These are phyloP conservation scores for Xylocampa areola DNA, from an alignment of 2,888 invertebrate genomes.

Conservation along the genomic window DNA sequence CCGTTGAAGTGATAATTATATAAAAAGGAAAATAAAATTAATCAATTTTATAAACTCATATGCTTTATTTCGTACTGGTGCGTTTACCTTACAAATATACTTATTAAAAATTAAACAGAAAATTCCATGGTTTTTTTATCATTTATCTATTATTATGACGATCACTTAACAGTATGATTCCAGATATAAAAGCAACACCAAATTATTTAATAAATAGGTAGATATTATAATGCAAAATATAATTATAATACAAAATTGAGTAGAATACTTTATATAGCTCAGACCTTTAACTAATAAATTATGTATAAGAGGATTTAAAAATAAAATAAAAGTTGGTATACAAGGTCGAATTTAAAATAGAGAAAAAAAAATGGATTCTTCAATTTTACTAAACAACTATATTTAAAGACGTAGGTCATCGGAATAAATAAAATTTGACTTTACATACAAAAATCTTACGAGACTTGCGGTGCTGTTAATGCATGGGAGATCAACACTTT, in stretches of 20 bases:
- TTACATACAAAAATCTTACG: too few species aligned
- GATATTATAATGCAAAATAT: slow-evolving; percentile 59
- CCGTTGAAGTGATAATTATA: too few species aligned
- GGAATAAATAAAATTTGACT: too few species aligned
- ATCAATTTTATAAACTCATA: slow-evolving; percentile 82
- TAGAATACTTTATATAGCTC: slow-evolving; percentile 57
- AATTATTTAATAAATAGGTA: slow-evolving; percentile 70
- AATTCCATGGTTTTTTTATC: slow-evolving; percentile 65
- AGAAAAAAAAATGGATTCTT: not conserved
- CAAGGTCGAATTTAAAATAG: not conserved
- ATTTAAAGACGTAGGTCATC: too few species aligned
- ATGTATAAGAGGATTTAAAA: slow-evolving; percentile 12
- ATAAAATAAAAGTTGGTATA: slow-evolving; percentile 3
- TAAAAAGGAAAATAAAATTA: slow-evolving; percentile 17
- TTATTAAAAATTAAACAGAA: slow-evolving; percentile 82
- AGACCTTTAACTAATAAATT: slow-evolving; percentile 57
- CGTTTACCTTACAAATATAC: slow-evolving; percentile 87
- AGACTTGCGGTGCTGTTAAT: too few species aligned
- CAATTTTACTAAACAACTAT: too few species aligned
- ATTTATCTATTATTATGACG: slow-evolving; percentile 76
- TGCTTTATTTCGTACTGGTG: slow-evolving; percentile 90
- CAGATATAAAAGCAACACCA: slow-evolving; percentile 74
- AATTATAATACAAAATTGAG: slow-evolving; percentile 56
- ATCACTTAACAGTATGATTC: slow-evolving; percentile 86
- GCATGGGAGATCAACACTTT: too few species aligned